Conservation (phyloP, 2,797 vertebrate species). For the Brachyalestes nurse region DNA sequence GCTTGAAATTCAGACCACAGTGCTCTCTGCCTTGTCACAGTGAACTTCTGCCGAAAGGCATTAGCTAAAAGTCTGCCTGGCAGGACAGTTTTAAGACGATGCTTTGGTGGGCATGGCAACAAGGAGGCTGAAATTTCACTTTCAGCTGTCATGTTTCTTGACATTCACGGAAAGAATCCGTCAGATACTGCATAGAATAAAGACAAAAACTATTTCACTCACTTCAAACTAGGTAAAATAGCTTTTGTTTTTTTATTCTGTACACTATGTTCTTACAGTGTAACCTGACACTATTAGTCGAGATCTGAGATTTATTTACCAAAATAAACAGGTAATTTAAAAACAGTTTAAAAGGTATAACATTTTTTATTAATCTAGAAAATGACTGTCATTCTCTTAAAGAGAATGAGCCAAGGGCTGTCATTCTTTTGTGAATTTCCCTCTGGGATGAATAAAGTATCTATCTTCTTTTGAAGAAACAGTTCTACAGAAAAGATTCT, state of each 20-base stretch:
- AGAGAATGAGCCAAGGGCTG: not conserved
- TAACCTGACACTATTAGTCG: too few species aligned
- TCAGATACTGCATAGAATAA: not conserved
- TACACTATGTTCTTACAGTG: too few species aligned
- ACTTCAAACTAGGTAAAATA: too few species aligned
- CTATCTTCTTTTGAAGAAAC: too few species aligned
- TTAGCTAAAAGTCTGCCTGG: not conserved
- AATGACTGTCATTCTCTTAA: not conserved
- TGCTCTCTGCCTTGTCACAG: not conserved
- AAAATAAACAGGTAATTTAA: too few species aligned
- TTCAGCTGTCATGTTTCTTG: not conserved
- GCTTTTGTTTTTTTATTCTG: too few species aligned
- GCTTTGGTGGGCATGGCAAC: not conserved
- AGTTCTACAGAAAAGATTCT: too few species aligned
- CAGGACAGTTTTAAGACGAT: not conserved
- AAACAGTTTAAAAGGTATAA: too few species aligned
- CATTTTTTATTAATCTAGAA: not conserved
- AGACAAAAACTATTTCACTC: not conserved
- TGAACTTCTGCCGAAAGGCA: not conserved
- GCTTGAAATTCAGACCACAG: constrained; percentile 2
- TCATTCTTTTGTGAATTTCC: too few species aligned
- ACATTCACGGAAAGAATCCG: not conserved
- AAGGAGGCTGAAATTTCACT: not conserved
- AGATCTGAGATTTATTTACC: too few species aligned
- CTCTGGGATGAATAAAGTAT: too few species aligned